Evolutionary conservation across 2,113 vertebrate genomes (phyloP).

Genomic region (Oryzias celebensis): DNA sequence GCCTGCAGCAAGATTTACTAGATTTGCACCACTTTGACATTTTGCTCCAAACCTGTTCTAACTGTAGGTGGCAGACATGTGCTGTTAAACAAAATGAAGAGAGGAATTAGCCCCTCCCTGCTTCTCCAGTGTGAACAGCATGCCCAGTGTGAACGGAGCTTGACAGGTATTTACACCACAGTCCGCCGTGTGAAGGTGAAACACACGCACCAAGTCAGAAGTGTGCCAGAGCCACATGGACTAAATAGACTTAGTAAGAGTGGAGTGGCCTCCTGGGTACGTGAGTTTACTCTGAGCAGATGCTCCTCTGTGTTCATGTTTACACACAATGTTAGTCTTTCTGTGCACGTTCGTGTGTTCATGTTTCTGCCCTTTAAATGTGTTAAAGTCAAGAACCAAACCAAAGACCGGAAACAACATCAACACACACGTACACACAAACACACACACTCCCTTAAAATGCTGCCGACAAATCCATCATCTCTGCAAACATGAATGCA

Average conservation of each 20-base stretch:
- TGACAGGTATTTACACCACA: too few species aligned
- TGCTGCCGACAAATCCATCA: conserved; percentile 18
- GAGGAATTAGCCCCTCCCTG: too few species aligned
- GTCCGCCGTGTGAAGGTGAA: too few species aligned
- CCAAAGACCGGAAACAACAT: neutral
- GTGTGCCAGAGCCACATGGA: conserved; percentile 33
- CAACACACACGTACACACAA: neutral
- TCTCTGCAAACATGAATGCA: conserved; percentile 39
- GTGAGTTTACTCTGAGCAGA: conserved; percentile 49
- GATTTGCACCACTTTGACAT: too few species aligned
- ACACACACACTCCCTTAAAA: neutral
- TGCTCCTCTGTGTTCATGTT: conserved; percentile 8
- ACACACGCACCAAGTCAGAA: conserved; percentile 1
- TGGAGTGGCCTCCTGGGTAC: conserved; percentile 43
- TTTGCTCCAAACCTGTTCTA: too few species aligned
- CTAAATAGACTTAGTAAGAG: conserved; percentile 12
- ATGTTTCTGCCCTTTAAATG: neutral
- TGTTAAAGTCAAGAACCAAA: neutral
- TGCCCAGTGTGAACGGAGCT: too few species aligned
- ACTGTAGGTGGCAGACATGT: too few species aligned
- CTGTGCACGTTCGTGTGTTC: neutral
- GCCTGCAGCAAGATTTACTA: too few species aligned
- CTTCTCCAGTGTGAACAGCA: too few species aligned
- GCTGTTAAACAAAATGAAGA: too few species aligned
- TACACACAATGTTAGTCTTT: neutral